phyloP scores from a whole-genome alignment of 2,797 vertebrate genomes.

The Sebastes jordani region DNA sequence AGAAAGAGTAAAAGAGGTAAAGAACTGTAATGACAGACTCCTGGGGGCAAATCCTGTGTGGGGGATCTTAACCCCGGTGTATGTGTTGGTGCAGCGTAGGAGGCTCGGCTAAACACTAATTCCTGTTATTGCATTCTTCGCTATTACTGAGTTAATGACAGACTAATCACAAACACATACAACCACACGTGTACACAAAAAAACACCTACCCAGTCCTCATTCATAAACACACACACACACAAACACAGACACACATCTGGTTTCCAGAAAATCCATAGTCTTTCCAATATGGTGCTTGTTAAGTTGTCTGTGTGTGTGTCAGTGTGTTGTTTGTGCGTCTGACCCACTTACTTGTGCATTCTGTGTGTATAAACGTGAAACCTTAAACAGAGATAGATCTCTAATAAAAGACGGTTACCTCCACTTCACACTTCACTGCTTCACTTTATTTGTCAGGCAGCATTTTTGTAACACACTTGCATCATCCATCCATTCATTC shows the following conservation, averaged over 20 bases:
- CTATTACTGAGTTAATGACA: slow-evolving; percentile 52
- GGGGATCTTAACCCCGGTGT: slow-evolving; percentile 21
- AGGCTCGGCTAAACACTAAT: slow-evolving; percentile 21
- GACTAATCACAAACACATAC: slow-evolving; percentile 64
- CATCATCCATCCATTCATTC: neutral
- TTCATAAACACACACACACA: neutral
- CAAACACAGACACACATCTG: slow-evolving; percentile 60
- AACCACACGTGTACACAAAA: slow-evolving; percentile 9
- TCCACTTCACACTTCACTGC: neutral
- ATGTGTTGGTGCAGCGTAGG: slow-evolving; percentile 10
- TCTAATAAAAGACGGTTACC: neutral
- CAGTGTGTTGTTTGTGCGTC: neutral
- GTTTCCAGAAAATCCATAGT: slow-evolving; percentile 45
- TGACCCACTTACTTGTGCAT: neutral
- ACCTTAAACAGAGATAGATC: neutral
- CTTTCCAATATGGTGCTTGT: slow-evolving; percentile 17
- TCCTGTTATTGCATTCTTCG: slow-evolving; percentile 59
- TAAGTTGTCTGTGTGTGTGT: slow-evolving; percentile 5
- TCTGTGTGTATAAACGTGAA: neutral
- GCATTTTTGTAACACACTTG: neutral
- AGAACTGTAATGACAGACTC: slow-evolving; percentile 26
- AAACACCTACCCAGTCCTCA: neutral
- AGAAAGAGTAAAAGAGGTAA: slow-evolving; percentile 20
- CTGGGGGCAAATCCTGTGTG: slow-evolving; percentile 33
- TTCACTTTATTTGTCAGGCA: neutral